Evolutionary conservation across 2,888 invertebrate species (phyloP).

Genomic region (Ochlodes sylvanus): DNA sequence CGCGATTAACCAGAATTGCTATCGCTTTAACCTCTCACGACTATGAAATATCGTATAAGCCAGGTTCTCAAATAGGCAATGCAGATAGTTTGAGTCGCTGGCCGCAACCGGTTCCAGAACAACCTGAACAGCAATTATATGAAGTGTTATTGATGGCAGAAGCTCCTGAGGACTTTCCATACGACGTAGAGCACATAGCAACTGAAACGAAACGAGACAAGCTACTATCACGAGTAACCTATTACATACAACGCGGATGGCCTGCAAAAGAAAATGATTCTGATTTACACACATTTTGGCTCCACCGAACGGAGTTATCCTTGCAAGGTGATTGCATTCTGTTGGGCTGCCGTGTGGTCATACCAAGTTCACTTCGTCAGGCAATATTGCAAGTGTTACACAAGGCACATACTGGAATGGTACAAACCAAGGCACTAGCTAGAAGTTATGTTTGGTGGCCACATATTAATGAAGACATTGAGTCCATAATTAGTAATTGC

Average conservation of each 20-base stretch:
- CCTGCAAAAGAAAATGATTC: too few species aligned
- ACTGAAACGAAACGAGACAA: slow-evolving; percentile 31
- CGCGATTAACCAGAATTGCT: slow-evolving; percentile 43
- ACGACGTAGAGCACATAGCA: slow-evolving; percentile 35
- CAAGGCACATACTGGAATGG: slow-evolving; percentile 42
- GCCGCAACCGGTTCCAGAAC: slow-evolving; percentile 39
- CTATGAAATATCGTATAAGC: slow-evolving; percentile 44
- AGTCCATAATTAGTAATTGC: slow-evolving; percentile 4
- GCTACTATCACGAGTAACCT: slow-evolving; percentile 28
- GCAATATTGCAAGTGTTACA: slow-evolving; percentile 34
- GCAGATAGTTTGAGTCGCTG: slow-evolving; percentile 45
- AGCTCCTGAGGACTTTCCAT: slow-evolving; percentile 36
- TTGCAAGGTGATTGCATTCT: slow-evolving; percentile 35
- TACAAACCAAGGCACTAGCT: slow-evolving; percentile 44
- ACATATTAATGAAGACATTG: slow-evolving; percentile 40
- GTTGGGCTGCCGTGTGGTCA: slow-evolving; percentile 32
- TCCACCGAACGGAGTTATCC: slow-evolving; percentile 31
- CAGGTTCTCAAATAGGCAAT: slow-evolving; percentile 44
- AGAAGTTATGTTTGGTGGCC: slow-evolving; percentile 47
- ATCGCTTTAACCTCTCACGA: slow-evolving; percentile 42
- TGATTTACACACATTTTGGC: too few species aligned
- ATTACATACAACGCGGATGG: too few species aligned
- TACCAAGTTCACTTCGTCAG: slow-evolving; percentile 21
- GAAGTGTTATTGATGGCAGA: slow-evolving; percentile 43
- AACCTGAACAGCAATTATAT: slow-evolving; percentile 27